These are phyloP conservation scores for Athene noctua DNA, from an alignment of 2,113 vertebrate genomes.

Conservation along the genomic window DNA sequence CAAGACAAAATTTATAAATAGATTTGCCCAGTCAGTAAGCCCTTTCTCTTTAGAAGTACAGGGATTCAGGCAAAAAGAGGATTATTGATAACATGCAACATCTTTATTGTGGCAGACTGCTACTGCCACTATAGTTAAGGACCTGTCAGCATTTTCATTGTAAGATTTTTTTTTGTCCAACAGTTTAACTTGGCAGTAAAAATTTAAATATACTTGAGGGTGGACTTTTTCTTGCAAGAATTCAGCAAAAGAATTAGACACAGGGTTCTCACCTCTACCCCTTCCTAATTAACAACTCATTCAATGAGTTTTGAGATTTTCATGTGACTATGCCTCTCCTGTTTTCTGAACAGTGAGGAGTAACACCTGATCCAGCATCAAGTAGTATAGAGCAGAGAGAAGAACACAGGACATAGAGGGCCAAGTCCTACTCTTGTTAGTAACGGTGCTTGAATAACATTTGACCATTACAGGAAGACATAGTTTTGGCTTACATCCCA, in stretches of 20 bases:
- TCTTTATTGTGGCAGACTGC: constrained; percentile 53
- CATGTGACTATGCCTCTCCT: background rate
- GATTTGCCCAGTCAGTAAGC: constrained; percentile 69
- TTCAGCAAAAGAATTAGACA: background rate
- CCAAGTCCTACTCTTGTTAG: background rate
- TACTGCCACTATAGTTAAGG: constrained; percentile 44
- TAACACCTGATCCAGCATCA: background rate
- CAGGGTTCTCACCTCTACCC: background rate
- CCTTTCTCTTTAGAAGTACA: constrained; percentile 63
- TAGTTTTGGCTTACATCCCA: background rate
- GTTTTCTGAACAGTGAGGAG: background rate
- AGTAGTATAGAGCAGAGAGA: background rate
- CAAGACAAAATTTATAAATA: constrained; percentile 71
- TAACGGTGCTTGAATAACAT: background rate
- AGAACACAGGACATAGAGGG: background rate
- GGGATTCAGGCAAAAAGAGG: constrained; percentile 65
- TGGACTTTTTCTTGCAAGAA: constrained; percentile 29
- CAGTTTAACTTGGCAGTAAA: constrained; percentile 51
- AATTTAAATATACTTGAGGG: constrained; percentile 39
- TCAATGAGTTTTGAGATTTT: background rate
- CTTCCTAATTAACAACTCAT: background rate
- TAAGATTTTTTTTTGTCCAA: background rate
- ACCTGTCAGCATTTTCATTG: constrained; percentile 65
- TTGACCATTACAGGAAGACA: background rate
- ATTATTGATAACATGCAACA: constrained; percentile 67